These are phyloP conservation scores for Zaprionus africanus DNA, from an alignment of 1,140 invertebrate species.

Conservation along the genomic window DNA sequence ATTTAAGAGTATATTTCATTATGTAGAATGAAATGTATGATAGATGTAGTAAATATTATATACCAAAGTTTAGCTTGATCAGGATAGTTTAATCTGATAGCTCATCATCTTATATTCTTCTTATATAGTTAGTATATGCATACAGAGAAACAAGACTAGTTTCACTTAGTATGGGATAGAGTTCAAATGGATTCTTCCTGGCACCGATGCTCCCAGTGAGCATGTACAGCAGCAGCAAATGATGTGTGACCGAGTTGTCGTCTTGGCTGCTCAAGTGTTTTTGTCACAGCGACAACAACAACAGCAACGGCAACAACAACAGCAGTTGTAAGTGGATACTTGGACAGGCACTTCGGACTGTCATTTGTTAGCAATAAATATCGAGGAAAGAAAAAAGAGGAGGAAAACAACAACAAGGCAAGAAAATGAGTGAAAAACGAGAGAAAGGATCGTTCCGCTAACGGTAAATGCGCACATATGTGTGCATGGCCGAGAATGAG, in stretches of 20 bases:
- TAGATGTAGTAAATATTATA: too few relatives aligned
- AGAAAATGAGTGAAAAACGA: slow-evolving; percentile 14
- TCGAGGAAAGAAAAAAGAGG: slow-evolving; percentile 16
- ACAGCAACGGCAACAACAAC: not conserved
- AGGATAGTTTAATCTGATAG: too few relatives aligned
- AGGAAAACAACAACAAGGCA: not conserved
- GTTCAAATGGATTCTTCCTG: too few relatives aligned
- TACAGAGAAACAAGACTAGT: too few relatives aligned
- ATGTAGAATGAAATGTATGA: too few relatives aligned
- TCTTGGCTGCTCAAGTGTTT: slow-evolving; percentile 26
- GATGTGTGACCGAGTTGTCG: slow-evolving; percentile 46
- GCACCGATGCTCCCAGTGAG: too few relatives aligned
- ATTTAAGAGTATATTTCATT: too few relatives aligned
- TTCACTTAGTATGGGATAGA: not conserved
- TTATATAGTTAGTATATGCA: too few relatives aligned
- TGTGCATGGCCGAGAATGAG: slow-evolving; percentile 26
- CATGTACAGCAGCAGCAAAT: slow-evolving; percentile 17
- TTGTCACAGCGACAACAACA: slow-evolving; percentile 22
- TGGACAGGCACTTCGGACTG: slow-evolving; percentile 53
- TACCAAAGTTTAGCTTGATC: too few relatives aligned
- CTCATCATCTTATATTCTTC: too few relatives aligned
- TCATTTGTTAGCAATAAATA: slow-evolving; percentile 79
- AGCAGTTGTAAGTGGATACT: slow-evolving; percentile 70
- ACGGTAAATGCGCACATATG: slow-evolving; percentile 36
- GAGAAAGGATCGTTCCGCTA: slow-evolving; percentile 51